Base-by-base conservation (phyloP, 2,888 invertebrate species). In the Allygus modestus region DNA sequence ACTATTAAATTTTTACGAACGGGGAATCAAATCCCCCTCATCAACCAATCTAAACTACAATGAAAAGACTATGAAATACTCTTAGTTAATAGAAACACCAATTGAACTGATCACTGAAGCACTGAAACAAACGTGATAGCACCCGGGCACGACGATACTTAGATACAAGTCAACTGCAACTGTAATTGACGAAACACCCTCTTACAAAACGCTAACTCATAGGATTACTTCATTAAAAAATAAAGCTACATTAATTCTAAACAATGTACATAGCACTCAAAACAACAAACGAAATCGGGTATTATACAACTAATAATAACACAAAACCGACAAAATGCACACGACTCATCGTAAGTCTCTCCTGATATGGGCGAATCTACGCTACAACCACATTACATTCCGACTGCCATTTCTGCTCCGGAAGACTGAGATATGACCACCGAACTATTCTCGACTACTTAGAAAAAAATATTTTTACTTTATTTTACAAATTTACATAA, bases 401-500 rank as follows among this genome's bases (percentile, higher is more conserved):
- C 65, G 58, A 58, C 58, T 26, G 46, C 23, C 73, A 17, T n/a
- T 37, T 23, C 51, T 77, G 46, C 79, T 31, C 9, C 26, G 79
- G 79, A 79, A 79, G 79, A 79, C 79, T 79, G 79, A 79, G 79
- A 28, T 79, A 58, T 43, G 77, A 58, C 79, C 79, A 79, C 51
- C 73, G 31, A 79, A 79, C 79, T 79, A 79, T 51, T 58, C 77
- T 77, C 79, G 5, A 43, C 79, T 79, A 79, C 79, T 33, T 77
- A 58, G 37, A 79, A 31, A 79, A 79, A 79, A 54, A 79, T 79
- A 79, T 58, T 79, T 58, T 28, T 54, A 58, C 46, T 41, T 46
- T 79, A 79, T 54, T 58, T 54, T 83, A 83, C 83, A 83, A 83
- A 83, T 83, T 83, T 83, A 83, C 83, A 83, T 37, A 46, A 83